Evolutionary conservation across 2,113 vertebrate species (phyloP).

Genomic region (Hypomesus transpacificus): DNA sequence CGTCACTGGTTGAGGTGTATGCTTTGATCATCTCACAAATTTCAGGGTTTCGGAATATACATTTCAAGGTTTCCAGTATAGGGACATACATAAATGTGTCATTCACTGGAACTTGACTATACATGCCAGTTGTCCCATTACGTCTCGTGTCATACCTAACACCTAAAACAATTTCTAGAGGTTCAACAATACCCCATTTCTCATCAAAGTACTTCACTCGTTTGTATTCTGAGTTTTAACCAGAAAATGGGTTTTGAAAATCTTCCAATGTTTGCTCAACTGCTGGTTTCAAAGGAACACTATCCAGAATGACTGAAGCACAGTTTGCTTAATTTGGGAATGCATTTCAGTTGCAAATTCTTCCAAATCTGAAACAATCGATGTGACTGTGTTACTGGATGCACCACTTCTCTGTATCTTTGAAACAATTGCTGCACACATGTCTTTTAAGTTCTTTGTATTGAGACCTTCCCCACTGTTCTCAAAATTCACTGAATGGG

Average conservation of each 20-base stretch:
- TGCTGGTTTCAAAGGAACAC: background rate
- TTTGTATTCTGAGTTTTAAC: constrained; percentile 17
- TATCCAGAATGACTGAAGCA: constrained; percentile 9
- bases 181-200: background rate
- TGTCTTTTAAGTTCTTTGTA: background rate
- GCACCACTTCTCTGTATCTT: constrained; percentile 21
- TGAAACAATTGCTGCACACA: constrained; percentile 19
- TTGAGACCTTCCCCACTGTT: background rate
- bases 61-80: constrained; percentile 10
- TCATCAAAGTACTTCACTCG: constrained; percentile 10
- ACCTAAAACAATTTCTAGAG: background rate
- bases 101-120: constrained; percentile 15
- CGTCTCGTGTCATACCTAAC: constrained; percentile 8
- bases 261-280: constrained; percentile 8
- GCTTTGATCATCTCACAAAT: background rate
- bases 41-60: constrained; percentile 25
- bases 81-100: constrained; percentile 14
- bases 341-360: constrained; percentile 14
- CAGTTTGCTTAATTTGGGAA: background rate
- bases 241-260: constrained; percentile 10
- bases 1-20: background rate
- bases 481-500: background rate
- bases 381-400: constrained; percentile 6
- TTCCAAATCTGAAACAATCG: constrained; percentile 17
- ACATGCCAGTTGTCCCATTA: constrained; percentile 6